Conservation (phyloP, 1,140 invertebrate genomes). For the Anoplophora glabripennis region DNA sequence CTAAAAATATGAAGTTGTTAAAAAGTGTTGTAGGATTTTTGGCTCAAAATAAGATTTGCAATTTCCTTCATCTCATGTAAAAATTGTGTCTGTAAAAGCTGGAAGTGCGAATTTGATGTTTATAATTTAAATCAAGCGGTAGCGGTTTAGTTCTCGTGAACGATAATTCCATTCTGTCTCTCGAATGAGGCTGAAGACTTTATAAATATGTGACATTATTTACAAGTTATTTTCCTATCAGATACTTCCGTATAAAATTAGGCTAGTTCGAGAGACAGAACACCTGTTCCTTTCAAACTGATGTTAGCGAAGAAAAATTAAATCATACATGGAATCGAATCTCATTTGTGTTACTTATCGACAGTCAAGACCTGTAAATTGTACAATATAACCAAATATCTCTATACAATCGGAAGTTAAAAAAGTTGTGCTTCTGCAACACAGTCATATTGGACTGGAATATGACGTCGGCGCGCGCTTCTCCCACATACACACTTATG, state of each 20-base stretch:
- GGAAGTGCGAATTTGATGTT: not conserved
- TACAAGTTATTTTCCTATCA: conserved; percentile 9
- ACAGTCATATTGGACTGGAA: conserved; percentile 2
- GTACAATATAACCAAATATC: conserved; percentile 25
- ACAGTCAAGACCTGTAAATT: conserved; percentile 12
- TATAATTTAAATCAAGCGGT: conserved; percentile 15
- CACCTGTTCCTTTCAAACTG: conserved; percentile 8
- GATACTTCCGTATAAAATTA: not conserved
- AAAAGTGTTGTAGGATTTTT: too few relatives aligned
- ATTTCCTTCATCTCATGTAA: too few relatives aligned
- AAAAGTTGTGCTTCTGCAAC: conserved; percentile 20
- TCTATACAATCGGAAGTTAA: conserved; percentile 35
- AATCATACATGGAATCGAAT: conserved; percentile 27
- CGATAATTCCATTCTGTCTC: conserved; percentile 8
- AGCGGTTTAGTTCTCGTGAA: not conserved
- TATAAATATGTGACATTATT: conserved; percentile 15
- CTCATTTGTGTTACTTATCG: conserved; percentile 13
- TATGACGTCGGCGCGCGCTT: not conserved
- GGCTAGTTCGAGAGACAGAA: conserved; percentile 7
- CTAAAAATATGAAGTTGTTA: too few relatives aligned
- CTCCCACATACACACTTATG: not conserved
- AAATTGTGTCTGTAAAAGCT: too few relatives aligned
- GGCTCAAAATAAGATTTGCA: too few relatives aligned
- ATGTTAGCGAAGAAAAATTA: conserved; percentile 13
- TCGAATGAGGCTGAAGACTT: conserved; percentile 6